Base-by-base conservation (phyloP, 2,797 vertebrate genomes). In the Astyanax mexicanus region DNA sequence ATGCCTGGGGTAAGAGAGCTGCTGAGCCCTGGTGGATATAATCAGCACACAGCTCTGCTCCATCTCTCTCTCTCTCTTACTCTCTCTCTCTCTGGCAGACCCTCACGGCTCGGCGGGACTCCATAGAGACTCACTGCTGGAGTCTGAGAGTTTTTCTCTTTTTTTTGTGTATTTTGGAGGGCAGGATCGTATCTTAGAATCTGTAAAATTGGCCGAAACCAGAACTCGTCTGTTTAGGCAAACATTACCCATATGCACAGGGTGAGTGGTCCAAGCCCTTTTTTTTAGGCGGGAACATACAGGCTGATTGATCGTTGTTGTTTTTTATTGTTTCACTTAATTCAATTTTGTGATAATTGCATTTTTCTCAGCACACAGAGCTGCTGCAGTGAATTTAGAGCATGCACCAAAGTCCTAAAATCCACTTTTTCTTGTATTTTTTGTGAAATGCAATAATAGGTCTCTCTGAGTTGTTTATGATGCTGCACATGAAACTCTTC, bases 11-110 rank as follows among this genome's bases (percentile, higher is more conserved):
- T 84, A 84, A 85, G 71, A 81, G 81, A 66, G 60, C 52, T 72
- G 60, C 52, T 72, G 19, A 85, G 83, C 82, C 74, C 37, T 66
- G 75, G 45, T 19, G 79, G 65, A 80, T 81, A 77, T 87, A 84
- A 92, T 89, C 84, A 88, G 83, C 84, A 61, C 84, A 84, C 70
- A 81, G 75, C 81, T 89, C 82, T 86, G 89, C 84, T 88, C 64
- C 83, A 83, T 71, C 25, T 55, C 73, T 37, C 62, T 17, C 51
- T 76, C 35, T 64, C 47, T 23, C 0, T 35, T 44, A 60, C 52
- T 45, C 38, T 69, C 49, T 60, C 52, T 69, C 29, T 19, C 8
- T 64, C 49, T 79, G 73, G 69, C 75, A 45, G 35, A 32, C 65
- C 38, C 27, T 10, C 40, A 11, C 69, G 67, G 69, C 38, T 66